Base-by-base conservation (phyloP, 2,888 invertebrate genomes). In the Cantharis rufa region DNA sequence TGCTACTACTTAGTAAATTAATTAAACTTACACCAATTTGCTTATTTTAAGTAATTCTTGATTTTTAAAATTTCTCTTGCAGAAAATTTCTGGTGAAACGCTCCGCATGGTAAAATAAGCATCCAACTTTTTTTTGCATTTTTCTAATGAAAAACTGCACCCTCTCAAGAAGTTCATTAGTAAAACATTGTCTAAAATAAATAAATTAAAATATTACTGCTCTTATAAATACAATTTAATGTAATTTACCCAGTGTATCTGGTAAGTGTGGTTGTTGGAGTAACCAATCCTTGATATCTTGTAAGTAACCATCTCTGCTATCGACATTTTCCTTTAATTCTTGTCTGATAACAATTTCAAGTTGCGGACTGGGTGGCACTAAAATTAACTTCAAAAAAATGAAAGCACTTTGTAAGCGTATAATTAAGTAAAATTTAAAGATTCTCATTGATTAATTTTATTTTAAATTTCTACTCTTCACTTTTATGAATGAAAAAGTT, bases 41-140 rank as follows among this genome's bases (percentile, higher is more conserved):
- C 92, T 86, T 71, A 95, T 91, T 81, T 93, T 92, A 83, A 91
- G 90, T 15, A 95, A 87, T 83, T 95, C 94, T 0, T 93, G 93
- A 68, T 92, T 91, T 11, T 89, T 91, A 78, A 95, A 91, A 85
- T 95, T 95, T 79, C 95, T 91, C 86, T 95, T 92, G 76, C 90
- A 89, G 88, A 95, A 96, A 88, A 96, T 94, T 86, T 96, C 96
- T 0, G 96, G 96, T 32, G 94, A 92, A 1, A 95, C 94, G 5
- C 93, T 91, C 18, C 95, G 91, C 94, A 95, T 94, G 10, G 96
- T 95, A 87, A 95, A 95, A 88, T 95, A 96, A 94, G 95, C 95
- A 87, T 96, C 96, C 84, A 96, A 88, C 88, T 96, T 96, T 85
- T 92, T 92, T 89, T 96, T 96, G 87, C 94, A 93, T 89, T 94